Evolutionary conservation across 2,113 vertebrate genomes (phyloP).

Genomic region (Gobiocypris rarus): DNA sequence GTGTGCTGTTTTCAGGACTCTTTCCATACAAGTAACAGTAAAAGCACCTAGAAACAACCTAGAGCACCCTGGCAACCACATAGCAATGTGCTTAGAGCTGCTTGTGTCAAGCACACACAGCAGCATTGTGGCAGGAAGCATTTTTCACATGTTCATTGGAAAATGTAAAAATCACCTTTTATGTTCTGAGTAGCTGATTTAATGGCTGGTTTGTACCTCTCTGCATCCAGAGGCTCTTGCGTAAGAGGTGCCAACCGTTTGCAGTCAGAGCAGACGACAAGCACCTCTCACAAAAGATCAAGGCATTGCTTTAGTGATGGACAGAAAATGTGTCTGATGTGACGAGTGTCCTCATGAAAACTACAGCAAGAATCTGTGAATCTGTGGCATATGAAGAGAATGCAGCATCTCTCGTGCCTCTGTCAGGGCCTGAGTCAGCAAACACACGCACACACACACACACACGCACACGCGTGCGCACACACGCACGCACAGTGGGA

Average conservation of each 20-base stretch:
- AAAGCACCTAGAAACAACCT: neutral
- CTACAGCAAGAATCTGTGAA: neutral
- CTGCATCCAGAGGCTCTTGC: too few species aligned
- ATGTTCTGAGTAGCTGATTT: neutral
- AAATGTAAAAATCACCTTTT: neutral
- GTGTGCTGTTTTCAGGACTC: neutral
- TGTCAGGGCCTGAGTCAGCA: neutral
- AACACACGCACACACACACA: neutral
- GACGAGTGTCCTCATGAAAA: neutral
- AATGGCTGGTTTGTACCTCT: neutral
- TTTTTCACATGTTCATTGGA: neutral
- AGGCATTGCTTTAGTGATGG: neutral
- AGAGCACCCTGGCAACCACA: neutral
- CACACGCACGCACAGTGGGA: neutral
- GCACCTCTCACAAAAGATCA: neutral
- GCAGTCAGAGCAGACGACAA: neutral
- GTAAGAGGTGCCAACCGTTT: neutral
- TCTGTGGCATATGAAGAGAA: neutral
- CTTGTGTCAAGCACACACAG: neutral
- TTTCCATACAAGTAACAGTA: neutral
- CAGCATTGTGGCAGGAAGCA: neutral
- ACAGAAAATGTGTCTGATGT: neutral
- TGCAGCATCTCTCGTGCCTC: neutral
- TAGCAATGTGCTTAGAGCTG: neutral
- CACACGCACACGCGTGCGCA: conserved; percentile 3